Evolutionary conservation across 2,113 vertebrate species (phyloP).

Genomic region (cat (Felis catus)): DNA sequence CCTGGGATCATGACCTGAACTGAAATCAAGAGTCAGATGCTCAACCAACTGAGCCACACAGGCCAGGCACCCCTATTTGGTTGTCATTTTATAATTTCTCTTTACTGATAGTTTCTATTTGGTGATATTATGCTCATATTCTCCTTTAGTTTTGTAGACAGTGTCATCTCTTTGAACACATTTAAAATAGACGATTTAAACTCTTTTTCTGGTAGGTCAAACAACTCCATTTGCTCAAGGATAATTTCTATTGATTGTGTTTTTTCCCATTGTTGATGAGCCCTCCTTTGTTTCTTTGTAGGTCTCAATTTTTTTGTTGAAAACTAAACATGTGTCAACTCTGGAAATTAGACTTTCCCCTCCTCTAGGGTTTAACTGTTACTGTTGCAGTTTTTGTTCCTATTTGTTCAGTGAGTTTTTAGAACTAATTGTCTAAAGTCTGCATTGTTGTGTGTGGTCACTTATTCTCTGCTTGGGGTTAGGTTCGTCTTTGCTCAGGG

Average conservation of each 20-base stretch:
- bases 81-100: not conserved
- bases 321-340: not conserved
- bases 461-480: not conserved
- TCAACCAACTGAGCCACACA: too few relatives aligned
- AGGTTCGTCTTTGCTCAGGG: not conserved
- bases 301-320: not conserved
- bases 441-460: not conserved
- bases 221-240: not conserved
- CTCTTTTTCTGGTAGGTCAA: not conserved
- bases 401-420: not conserved
- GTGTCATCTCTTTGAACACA: constrained; percentile 12
- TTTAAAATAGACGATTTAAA: constrained; percentile 45
- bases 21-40: too few relatives aligned
- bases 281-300: constrained; percentile 1
- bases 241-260: not conserved
- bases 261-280: not conserved
- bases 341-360: not conserved
- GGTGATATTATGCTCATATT: not conserved
- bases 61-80: not conserved
- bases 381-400: not conserved
- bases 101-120: not conserved
- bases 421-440: not conserved
- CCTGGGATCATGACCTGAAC: too few relatives aligned
- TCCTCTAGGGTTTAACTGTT: not conserved
- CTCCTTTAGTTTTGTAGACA: not conserved